Conservation (phyloP, 2,113 vertebrate species). For the Ceyx margarethae region DNA sequence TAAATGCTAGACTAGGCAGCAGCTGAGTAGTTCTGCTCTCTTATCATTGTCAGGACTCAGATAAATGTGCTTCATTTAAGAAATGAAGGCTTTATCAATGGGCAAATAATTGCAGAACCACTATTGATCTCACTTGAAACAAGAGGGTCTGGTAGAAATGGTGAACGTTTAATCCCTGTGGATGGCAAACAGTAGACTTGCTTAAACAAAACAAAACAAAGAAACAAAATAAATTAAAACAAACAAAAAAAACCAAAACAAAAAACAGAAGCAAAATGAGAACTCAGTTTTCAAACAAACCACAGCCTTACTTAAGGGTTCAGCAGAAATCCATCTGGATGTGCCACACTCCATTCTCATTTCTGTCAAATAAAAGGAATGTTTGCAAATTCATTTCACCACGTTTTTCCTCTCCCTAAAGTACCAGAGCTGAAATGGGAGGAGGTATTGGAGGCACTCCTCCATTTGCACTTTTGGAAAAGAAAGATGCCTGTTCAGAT, state of each 20-base stretch:
- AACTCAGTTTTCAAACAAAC: not conserved
- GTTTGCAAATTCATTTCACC: not conserved
- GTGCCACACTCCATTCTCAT: not conserved
- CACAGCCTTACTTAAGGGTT: not conserved
- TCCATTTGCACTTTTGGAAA: not conserved
- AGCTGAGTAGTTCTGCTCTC: conserved; percentile 3
- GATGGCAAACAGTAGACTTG: not conserved
- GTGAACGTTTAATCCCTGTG: conserved; percentile 63
- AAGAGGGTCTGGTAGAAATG: conserved; percentile 70
- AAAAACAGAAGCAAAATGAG: not conserved
- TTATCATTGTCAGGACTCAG: conserved; percentile 63
- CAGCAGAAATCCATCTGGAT: not conserved
- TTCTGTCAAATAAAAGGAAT: not conserved
- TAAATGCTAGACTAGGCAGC: conserved; percentile 18
- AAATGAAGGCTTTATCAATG: conserved; percentile 79
- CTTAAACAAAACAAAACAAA: not conserved
- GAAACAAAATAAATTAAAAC: not conserved
- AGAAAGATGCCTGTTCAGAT: not conserved
- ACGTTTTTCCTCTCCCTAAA: not conserved
- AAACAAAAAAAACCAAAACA: fast-evolving
- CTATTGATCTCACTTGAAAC: conserved; percentile 76
- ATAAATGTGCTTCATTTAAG: conserved; percentile 71
- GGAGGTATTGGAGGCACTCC: not conserved
- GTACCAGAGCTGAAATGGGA: not conserved
- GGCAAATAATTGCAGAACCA: conserved; percentile 78